Evolutionary conservation across 2,113 vertebrate genomes (phyloP), one percentile per base, ranked within the genome.

Genomic region (Gambusia holbrooki): DNA sequence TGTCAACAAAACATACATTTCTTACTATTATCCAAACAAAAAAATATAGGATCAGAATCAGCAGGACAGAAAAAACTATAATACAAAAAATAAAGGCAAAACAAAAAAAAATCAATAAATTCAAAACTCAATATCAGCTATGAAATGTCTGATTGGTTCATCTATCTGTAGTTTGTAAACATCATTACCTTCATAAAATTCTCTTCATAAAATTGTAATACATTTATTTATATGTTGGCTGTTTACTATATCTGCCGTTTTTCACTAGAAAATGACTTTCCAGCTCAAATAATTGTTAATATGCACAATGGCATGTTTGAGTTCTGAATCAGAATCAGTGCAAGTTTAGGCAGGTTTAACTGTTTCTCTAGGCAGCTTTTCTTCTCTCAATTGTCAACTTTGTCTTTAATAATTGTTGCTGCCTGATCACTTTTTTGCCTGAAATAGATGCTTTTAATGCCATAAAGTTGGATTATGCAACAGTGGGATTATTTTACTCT

Each of bases 221-320:
- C 14, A 6, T 58, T 22, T 8, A 2, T n/a, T 58, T n/a, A 9
- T 58, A 9, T 2, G 2, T 25, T 58, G 51, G 51, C 51, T n/a
- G 5, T 25, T n/a, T 7, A n/a, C 51, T 11, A n/a, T 19, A 25
- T 9, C 51, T 58, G 22, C 25, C 3, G n/a, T 51, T n/a, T 25
- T n/a, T 82, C 78, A 58, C 63, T 64, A 69, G 69, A 65, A 81
- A 77, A 78, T 27, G 27, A 76, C 73, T 25, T 79, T 73, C 67
- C 69, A n/a, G 63, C 81, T 76, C 42, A 29, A 4, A 48, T 79
- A 81, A 54, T 30, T 29, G 48, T 69, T 66, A 75, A 88, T 86
- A 84, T 83, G 68, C 69, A 87, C 66, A 87, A 72, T 54, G 48
- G 68, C 63, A 64, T 73, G 51, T 65, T 75, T 84, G 62, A 71